Evolutionary conservation across 1,140 invertebrate genomes (phyloP).

Genomic region (Sarcophaga bullata): DNA sequence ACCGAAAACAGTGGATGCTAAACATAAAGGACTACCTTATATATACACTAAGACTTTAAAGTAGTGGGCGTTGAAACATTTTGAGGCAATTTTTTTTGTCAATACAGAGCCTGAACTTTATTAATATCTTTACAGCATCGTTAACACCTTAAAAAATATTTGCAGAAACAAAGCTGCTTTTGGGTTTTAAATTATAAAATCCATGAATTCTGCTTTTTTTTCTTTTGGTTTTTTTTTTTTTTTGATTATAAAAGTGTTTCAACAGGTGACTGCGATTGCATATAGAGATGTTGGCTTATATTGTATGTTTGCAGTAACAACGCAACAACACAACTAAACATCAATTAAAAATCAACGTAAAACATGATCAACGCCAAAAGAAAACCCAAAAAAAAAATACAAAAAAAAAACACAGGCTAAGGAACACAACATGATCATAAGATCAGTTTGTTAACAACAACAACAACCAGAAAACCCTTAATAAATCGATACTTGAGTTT

Average conservation of each 20-base stretch:
- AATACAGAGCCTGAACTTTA: background rate
- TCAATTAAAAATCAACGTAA: conserved; percentile 48
- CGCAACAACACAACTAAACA: conserved; percentile 42
- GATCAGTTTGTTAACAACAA: background rate
- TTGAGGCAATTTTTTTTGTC: background rate
- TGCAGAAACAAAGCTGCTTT: background rate
- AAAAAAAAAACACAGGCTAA: background rate
- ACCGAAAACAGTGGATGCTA: conserved; percentile 7
- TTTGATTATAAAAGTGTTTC: background rate
- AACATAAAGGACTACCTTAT: conserved; percentile 1
- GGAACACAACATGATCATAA: conserved; percentile 15
- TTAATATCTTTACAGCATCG: conserved; percentile 43
- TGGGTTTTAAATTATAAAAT: background rate
- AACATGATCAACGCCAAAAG: conserved; percentile 45
- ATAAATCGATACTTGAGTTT: background rate
- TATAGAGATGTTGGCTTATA: background rate
- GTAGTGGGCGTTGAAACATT: conserved; percentile 43
- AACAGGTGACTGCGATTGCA: conserved; percentile 18
- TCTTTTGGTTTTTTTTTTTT: background rate
- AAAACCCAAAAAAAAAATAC: background rate
- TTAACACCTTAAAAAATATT: conserved; percentile 25
- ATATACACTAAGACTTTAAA: background rate
- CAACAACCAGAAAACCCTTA: background rate
- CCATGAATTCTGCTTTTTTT: background rate
- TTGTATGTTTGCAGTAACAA: background rate